Percentiles rank a stretch among this genome's conserved stretches.
phyloP scores from a whole-genome alignment of 1,140 invertebrate species.

The Ceratoteleas bidentatus region DNA sequence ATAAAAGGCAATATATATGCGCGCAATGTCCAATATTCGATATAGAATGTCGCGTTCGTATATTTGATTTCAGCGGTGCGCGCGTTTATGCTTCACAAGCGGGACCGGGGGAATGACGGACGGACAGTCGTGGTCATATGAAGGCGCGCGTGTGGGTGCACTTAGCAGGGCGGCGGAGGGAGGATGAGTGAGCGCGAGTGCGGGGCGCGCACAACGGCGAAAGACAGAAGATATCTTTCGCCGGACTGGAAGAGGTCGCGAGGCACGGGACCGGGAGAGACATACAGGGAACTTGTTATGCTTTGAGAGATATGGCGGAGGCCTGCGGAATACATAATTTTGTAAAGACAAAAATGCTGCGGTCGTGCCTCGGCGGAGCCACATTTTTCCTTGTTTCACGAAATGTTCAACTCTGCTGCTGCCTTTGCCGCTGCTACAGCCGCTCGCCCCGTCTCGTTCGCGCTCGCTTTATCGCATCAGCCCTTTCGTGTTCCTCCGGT shows the following conservation, averaged over 20 bases:
- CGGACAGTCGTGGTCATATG: constrained; percentile 70
- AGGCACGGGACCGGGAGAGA: constrained; percentile 61
- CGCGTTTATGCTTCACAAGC: constrained; percentile 62
- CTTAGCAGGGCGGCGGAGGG: too few relatives aligned
- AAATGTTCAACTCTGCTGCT: constrained; percentile 78
- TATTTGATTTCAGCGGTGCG: constrained; percentile 64
- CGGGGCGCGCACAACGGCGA: constrained; percentile 13
- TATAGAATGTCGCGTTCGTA: constrained; percentile 63
- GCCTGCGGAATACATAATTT: constrained; percentile 82
- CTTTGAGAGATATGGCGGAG: constrained; percentile 82
- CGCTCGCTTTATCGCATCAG: constrained; percentile 70
- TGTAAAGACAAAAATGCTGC: constrained; percentile 82
- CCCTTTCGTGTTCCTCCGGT: constrained; percentile 71
- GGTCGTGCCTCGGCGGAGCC: constrained; percentile 79
- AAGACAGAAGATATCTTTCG: constrained; percentile 63
- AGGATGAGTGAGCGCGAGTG: background rate
- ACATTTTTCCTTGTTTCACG: constrained; percentile 82
- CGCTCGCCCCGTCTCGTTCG: constrained; percentile 47
- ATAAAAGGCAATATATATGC: constrained; percentile 65
- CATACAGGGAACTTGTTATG: constrained; percentile 81
- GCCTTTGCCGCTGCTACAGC: constrained; percentile 62
- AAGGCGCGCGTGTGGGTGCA: constrained; percentile 48
- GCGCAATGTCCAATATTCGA: constrained; percentile 59
- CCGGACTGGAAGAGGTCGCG: constrained; percentile 62
- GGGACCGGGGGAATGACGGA: constrained; percentile 67